Conservation (phyloP, 2,113 vertebrate species). For the Bos indicus region DNA sequence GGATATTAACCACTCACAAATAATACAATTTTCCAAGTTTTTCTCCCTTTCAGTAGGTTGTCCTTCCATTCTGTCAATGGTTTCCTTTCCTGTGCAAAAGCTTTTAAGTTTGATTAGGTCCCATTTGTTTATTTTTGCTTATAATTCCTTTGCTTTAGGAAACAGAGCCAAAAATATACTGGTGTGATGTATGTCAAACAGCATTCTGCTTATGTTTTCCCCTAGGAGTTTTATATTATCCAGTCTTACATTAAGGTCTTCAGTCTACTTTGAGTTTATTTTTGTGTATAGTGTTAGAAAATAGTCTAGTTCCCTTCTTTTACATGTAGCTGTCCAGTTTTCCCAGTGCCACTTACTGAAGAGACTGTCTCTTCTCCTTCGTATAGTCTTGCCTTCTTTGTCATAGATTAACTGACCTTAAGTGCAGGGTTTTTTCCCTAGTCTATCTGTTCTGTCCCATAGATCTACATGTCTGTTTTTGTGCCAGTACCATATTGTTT, state of each 20-base stretch:
- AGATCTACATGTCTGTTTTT: background rate
- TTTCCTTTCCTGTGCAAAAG: background rate
- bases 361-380: background rate
- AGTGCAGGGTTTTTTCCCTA: background rate
- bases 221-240: background rate
- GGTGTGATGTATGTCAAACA: background rate
- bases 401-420: background rate
- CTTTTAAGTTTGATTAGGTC: background rate
- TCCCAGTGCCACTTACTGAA: background rate
- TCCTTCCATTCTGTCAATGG: background rate
- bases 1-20: background rate
- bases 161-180: background rate
- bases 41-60: background rate
- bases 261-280: background rate
- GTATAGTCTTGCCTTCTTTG: background rate
- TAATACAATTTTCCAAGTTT: background rate
- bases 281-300: background rate
- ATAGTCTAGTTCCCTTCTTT: background rate
- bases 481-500: background rate
- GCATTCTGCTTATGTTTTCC: background rate
- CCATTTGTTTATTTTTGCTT: background rate
- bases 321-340: background rate
- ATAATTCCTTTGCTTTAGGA: background rate
- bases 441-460: background rate
- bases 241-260: background rate